Conservation (phyloP, 2,888 invertebrate species). For the Pachliopta kotzebuea region DNA sequence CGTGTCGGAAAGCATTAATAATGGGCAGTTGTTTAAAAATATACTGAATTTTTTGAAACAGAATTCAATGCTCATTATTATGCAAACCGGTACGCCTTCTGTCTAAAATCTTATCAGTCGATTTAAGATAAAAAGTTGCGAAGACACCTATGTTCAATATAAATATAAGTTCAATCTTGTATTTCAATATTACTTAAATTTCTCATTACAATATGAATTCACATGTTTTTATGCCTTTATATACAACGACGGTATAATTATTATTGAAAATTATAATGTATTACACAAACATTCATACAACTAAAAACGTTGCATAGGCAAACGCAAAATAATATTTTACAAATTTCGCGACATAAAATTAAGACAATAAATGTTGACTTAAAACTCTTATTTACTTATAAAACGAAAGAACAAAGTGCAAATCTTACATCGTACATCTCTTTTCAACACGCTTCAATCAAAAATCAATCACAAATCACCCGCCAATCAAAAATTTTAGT, state of each 20-base stretch:
- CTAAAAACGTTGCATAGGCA: not conserved
- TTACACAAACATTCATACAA: slow-evolving; percentile 17
- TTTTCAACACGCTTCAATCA: slow-evolving; percentile 3
- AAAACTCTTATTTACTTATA: slow-evolving; percentile 12
- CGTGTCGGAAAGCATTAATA: slow-evolving; percentile 4
- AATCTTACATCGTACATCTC: slow-evolving; percentile 9
- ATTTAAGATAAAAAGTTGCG: not conserved
- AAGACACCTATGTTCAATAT: not conserved
- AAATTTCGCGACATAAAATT: slow-evolving; percentile 10
- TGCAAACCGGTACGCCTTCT: not conserved
- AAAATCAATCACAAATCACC: too few species aligned
- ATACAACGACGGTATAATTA: not conserved
- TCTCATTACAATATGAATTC: not conserved
- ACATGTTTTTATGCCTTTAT: not conserved
- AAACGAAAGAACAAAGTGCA: slow-evolving; percentile 9
- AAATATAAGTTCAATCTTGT: not conserved
- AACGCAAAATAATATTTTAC: slow-evolving; percentile 9
- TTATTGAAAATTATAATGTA: slow-evolving; percentile 3
- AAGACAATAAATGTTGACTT: slow-evolving; percentile 20
- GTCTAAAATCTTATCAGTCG: not conserved
- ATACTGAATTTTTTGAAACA: not conserved
- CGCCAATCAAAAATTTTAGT: slow-evolving; percentile 9
- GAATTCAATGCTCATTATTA: not conserved
- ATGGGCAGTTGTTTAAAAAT: not conserved
- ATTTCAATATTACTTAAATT: not conserved